phyloP scores from a whole-genome alignment of 2,888 invertebrate genomes.

The Pelosia muscerda region DNA sequence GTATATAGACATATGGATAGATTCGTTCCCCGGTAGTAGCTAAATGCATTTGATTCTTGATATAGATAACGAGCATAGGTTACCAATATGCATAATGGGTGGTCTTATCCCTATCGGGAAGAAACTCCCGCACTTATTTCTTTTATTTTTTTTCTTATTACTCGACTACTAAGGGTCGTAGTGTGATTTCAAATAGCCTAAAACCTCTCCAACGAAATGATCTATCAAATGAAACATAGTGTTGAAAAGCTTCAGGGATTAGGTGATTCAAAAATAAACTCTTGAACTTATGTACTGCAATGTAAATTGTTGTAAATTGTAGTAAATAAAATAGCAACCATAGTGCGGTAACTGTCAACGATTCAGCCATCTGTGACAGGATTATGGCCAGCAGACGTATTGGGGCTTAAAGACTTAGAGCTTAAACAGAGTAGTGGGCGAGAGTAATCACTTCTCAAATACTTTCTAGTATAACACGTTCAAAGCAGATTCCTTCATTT shows the following conservation, averaged over 20 bases:
- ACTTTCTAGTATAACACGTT: not conserved
- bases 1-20: not conserved
- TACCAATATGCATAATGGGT: conserved; percentile 3
- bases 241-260: not conserved
- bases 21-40: not conserved
- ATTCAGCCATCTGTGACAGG: conserved; percentile 11
- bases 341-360: not conserved
- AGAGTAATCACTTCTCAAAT: not conserved
- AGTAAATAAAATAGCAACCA: not conserved
- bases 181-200: no score
- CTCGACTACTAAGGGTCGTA: no score
- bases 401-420: conserved; percentile 13
- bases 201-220: no score
- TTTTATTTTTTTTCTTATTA: no score
- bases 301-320: not conserved
- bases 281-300: no score
- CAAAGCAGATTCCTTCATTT: not conserved
- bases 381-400: conserved; percentile 11
- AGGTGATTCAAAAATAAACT: no score
- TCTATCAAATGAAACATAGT: not conserved
- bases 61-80: not conserved
- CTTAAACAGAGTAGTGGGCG: conserved; percentile 11
- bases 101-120: not conserved
- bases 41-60: conserved; percentile 4
- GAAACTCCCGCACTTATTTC: not conserved